phyloP scores from a whole-genome alignment of 2,888 invertebrate genomes.

The Troides aeacus region DNA sequence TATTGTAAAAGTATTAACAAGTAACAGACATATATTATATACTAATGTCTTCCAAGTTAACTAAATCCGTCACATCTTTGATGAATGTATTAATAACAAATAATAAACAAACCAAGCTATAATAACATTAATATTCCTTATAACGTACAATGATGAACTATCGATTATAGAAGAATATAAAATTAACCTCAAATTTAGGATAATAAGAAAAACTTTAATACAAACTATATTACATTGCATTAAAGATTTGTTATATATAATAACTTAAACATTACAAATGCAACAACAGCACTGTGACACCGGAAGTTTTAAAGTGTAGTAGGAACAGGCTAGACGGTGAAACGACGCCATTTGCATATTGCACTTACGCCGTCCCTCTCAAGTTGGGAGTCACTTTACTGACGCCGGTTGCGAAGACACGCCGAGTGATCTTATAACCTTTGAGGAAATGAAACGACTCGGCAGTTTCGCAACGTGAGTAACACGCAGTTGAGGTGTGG shows the following conservation, averaged over 20 bases:
- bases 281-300: not conserved
- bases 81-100: no score
- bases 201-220: not conserved
- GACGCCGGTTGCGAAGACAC: conserved; percentile 7
- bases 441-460: conserved; percentile 18
- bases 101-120: no score
- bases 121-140: no score
- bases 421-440: conserved; percentile 22
- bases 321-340: conserved; percentile 10
- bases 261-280: conserved; percentile 1
- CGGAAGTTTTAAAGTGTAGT: conserved; percentile 13
- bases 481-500: no score
- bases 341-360: conserved; percentile 36
- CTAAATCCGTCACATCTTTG: no score
- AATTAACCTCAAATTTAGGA: not conserved
- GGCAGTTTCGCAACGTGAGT: conserved; percentile 13
- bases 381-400: conserved; percentile 22
- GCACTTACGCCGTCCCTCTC: conserved; percentile 29
- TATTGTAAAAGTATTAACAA: no score
- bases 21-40: no score
- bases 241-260: not conserved
- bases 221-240: not conserved
- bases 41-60: no score
- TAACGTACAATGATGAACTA: no score
- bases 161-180: no score